Base-by-base conservation (phyloP, 2,113 vertebrate genomes). In the Athene noctua region DNA sequence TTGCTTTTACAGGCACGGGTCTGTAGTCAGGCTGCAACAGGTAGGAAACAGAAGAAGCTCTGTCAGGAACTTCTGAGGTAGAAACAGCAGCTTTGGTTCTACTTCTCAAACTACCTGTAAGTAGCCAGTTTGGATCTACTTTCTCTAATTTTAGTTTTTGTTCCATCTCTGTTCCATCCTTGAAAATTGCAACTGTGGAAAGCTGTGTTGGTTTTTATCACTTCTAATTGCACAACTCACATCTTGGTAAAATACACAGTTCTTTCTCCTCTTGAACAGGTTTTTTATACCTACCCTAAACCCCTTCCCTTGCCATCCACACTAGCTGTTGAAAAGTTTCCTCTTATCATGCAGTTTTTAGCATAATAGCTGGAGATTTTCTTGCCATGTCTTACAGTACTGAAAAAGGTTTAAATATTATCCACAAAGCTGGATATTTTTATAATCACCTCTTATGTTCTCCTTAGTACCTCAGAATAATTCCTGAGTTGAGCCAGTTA, bases 321-420 rank as follows among this genome's bases (percentile, higher is more conserved):
- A 55, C 67, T 61, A 71, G 25, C 30, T 78, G 25, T 42, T 75
- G 57, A 85, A 95, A 93, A 81, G 3, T 91, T 95, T 94, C 70
- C 46, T 91, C 65, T 78, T 70, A 75, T 57, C 90, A 73, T 62
- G 54, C 8, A 5, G 22, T 81, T 40, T 66, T 93, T 89, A 87
- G 65, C 38, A 51, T 73, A 94, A 94, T 47, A 86, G 58, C 55
- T 79, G 59, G 72, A 80, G 58, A 46, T 80, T 94, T 95, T 95
- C 75, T 68, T 94, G 62, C 18, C 4, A 3, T 77, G 67, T 88
- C 58, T 51, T 94, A 66, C 49, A 82, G 54, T 73, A 51, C 46
- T 91, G 94, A 84, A 95, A 95, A 94, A 88, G 3, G 46, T 77
- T 94, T 90, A 85, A 92, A 82, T 82, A 91, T 38, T 87, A 59